These are phyloP conservation scores for Dynastes hyllus DNA, from an alignment of 2,888 invertebrate species.

Conservation along the genomic window DNA sequence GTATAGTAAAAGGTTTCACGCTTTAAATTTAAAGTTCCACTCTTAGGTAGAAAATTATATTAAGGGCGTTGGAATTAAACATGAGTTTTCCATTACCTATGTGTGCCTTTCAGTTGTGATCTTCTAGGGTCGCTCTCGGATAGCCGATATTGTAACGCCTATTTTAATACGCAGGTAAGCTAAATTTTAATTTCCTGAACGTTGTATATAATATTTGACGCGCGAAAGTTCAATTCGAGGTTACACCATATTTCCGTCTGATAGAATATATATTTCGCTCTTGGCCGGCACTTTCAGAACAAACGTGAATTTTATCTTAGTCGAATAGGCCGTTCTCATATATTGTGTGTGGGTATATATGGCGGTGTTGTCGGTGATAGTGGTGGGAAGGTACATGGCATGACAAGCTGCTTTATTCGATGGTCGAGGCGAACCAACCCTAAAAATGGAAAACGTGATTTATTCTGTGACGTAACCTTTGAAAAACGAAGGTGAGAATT, in stretches of 20 bases:
- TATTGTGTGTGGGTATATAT: background rate
- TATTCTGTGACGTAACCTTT: constrained; percentile 12
- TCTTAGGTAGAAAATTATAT: constrained; percentile 24
- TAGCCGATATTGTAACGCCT: constrained; percentile 1
- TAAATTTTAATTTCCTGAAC: constrained; percentile 10
- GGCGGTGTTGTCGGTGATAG: background rate
- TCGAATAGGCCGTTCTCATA: constrained; percentile 4
- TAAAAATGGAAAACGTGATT: constrained; percentile 23
- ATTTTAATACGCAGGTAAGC: background rate
- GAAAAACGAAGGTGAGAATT: constrained; percentile 7
- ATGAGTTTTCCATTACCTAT: constrained; percentile 37
- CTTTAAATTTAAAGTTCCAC: constrained; percentile 17
- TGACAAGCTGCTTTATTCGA: background rate
- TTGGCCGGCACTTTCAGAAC: background rate
- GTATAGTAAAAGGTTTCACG: background rate
- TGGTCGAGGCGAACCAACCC: background rate
- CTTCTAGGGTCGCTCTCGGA: background rate
- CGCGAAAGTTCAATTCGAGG: background rate
- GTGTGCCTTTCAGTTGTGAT: constrained; percentile 8
- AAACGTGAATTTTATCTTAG: constrained; percentile 12
- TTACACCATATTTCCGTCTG: background rate
- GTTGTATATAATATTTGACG: background rate
- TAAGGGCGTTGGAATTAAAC: constrained; percentile 33
- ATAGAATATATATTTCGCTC: constrained; percentile 1
- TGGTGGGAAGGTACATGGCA: background rate